Evolutionary conservation across 2,797 vertebrate species (phyloP), one percentile per base, ranked within the genome.

Genomic region (Sebastes cheni): DNA sequence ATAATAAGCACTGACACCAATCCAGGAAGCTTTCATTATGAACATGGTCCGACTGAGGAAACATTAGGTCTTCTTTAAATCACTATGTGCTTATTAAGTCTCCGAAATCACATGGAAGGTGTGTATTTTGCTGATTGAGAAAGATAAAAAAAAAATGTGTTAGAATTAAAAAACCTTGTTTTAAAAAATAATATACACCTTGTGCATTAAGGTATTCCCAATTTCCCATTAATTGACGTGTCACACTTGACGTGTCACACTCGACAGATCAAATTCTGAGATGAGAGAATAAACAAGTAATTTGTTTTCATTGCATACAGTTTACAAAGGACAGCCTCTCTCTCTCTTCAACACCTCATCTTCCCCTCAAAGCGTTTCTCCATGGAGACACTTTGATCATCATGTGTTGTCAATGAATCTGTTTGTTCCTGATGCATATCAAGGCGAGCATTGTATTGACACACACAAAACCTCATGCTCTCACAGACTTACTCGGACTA

Each of bases 141-240:
- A 70, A 71, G 27, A 88, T 75, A 71, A 72, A 72, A 73, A 71
- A 71, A 68, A 70, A 73, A 68, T 25, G 10, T 80, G 72, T 77
- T 61, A 66, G 20, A 82, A 89, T 81, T 62, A 54, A 73, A 72
- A 68, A 61, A 34, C 1, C 1, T 36, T 46, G 20, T 72, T 81
- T 85, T n/a, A 30, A 72, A 80, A 85, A 85, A 88, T 52, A 83
- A 83, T 85, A 86, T 82, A 86, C 80, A 88, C 71, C 71, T 81
- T 88, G 82, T 90, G 76, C 80, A 90, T 87, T 81, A 79, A 84
- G 75, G 64, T 75, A 81, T 81, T 86, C 77, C 72, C 81, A 77
- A 83, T 77, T 83, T 39, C 46, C 77, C 72, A 77, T 65, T 72
- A 78, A 81, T 72, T 88, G 59, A 61, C 52, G 55, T 73, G 81